Base-by-base conservation (phyloP, 2,113 vertebrate genomes). In the Pelecanoides urinatrix region DNA sequence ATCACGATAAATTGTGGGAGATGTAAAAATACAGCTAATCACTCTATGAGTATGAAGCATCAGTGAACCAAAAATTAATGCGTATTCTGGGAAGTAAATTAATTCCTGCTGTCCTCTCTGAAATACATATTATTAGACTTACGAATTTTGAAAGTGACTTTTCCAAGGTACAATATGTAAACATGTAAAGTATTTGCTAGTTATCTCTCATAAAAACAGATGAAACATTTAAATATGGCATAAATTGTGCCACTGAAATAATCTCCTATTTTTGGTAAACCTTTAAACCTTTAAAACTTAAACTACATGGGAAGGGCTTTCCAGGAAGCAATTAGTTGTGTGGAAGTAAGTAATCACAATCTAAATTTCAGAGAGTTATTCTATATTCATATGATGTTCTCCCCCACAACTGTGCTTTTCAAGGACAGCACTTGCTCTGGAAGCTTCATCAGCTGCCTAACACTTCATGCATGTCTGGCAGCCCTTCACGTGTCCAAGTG, bases 21-120 rank as follows among this genome's bases (percentile, higher is more conserved):
- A 80, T 62, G 40, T 49, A 95, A 90, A 95, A 93, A 79, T 76
- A 94, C 7, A 5, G 89, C 67, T 83, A 94, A 90, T 90, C n/a
- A 38, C 12, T 68, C 53, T 20, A 2, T 38, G 26, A 67, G 9
- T 16, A 58, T 36, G 55, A 90, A 90, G 78, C n/a, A 88, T 88
- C 88, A 85, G 55, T 92, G 81, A 88, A 88, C 45, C n/a, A 92
- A 71, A 88, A 90, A 78, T 68, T 72, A 89, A 79, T 61, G 34
- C 6, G 1, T 27, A 65, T 68, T 86, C 78, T 47, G 45, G 32
- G 30, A 77, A 78, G 47, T 50, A 84, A 85, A 80, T 59, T 58
- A 89, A 90, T 92, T 90, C 44, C 22, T 29, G 13, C 22, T 62
- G 36, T 86, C 47, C 50, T 65, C 78, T 86, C 53, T 73, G 73